Percentiles rank a stretch among this genome's conserved stretches.
Evolutionary conservation across 2,888 invertebrate species (phyloP).

Genomic region (Andrena hattorfiana): DNA sequence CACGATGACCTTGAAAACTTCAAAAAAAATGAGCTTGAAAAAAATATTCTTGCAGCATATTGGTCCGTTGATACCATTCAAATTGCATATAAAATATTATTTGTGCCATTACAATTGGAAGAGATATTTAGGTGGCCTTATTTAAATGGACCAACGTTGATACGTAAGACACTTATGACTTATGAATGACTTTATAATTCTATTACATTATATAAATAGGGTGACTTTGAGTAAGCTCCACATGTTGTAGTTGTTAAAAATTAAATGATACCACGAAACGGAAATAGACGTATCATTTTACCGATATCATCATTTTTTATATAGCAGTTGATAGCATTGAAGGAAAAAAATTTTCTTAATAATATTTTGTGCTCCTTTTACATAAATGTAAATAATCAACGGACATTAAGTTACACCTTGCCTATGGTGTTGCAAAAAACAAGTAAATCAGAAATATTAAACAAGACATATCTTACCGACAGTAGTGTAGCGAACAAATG

Average conservation of each 20-base stretch:
- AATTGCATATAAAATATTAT: too few relatives aligned
- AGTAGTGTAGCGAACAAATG: conserved; percentile 97
- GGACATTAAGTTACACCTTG: conserved; percentile 29
- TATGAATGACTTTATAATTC: not conserved
- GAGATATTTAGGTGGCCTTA: too few relatives aligned
- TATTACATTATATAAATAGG: not conserved
- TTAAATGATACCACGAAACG: not conserved
- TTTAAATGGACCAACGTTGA: too few relatives aligned
- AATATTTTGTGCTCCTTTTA: conserved; percentile 21
- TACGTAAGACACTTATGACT: not conserved
- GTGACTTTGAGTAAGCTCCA: not conserved
- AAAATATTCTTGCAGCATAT: too few relatives aligned
- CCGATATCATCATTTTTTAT: not conserved
- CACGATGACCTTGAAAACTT: too few relatives aligned
- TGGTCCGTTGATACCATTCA: too few relatives aligned
- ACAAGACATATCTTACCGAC: conserved; percentile 90
- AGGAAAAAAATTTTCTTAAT: not conserved
- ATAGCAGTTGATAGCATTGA: not conserved
- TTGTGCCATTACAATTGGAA: too few relatives aligned
- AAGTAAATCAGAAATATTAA: not conserved
- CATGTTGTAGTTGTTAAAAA: not conserved
- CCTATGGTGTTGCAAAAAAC: not conserved
- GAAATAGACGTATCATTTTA: not conserved
- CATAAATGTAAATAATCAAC: not conserved
- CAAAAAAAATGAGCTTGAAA: too few relatives aligned